phyloP scores from a whole-genome alignment of 2,888 invertebrate genomes.

The Tricholauxania praeusta region DNA sequence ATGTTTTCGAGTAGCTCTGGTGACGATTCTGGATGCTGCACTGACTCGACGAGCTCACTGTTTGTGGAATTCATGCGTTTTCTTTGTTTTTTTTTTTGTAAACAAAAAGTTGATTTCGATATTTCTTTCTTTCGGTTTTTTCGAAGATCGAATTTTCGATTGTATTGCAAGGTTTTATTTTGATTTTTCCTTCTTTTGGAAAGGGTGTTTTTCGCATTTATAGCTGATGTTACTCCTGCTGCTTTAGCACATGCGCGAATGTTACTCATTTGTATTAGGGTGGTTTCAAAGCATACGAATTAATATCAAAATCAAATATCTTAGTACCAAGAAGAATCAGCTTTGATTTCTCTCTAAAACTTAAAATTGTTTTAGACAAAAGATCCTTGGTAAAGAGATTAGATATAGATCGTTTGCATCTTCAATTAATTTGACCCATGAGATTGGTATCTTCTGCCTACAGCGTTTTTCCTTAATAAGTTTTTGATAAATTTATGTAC shows the following conservation, averaged over 20 bases:
- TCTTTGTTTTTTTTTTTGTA: constrained; percentile 1
- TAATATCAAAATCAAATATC: too few species aligned
- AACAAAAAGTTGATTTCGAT: background rate
- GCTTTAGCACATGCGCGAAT: constrained; percentile 15
- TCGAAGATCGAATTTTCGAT: background rate
- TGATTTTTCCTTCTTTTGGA: background rate
- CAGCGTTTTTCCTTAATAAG: too few species aligned
- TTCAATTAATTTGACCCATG: too few species aligned
- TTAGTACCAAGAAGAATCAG: too few species aligned
- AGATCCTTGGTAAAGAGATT: too few species aligned
- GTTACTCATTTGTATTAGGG: background rate
- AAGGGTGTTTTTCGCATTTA: constrained; percentile 13
- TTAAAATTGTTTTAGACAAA: too few species aligned
- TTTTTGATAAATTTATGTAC: too few species aligned
- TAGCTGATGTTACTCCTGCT: background rate
- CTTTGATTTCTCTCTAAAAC: too few species aligned
- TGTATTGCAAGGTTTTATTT: background rate
- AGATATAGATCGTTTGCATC: too few species aligned
- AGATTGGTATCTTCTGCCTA: too few species aligned
- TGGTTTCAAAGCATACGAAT: too few species aligned
- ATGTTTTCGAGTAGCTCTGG: background rate
- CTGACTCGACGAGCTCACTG: background rate
- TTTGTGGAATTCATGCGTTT: background rate
- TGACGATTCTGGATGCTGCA: constrained; percentile 12
- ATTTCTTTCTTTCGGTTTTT: background rate